Conservation (phyloP, 2,888 invertebrate genomes). For the Leptogaster cylindrica region DNA sequence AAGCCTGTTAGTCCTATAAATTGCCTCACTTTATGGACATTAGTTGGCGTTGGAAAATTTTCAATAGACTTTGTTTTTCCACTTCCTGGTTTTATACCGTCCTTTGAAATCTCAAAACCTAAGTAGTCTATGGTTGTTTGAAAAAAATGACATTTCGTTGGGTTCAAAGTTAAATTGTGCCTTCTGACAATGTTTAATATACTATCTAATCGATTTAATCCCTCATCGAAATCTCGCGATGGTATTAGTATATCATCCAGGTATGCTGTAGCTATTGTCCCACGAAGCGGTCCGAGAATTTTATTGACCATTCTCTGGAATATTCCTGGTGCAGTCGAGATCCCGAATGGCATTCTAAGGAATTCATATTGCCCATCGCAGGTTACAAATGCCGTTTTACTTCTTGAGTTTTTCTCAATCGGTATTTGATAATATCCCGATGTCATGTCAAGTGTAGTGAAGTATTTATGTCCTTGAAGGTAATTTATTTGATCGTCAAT, state of each 20-base stretch:
- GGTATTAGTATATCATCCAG: slow-evolving; percentile 51
- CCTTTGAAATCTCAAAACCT: slow-evolving; percentile 20
- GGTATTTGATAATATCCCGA: slow-evolving; percentile 47
- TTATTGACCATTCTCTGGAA: slow-evolving; percentile 52
- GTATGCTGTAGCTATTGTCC: slow-evolving; percentile 46
- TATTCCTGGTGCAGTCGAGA: slow-evolving; percentile 52
- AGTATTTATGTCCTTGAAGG: slow-evolving; percentile 49
- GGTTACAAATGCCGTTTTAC: slow-evolving; percentile 53
- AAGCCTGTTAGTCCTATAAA: slow-evolving; percentile 52
- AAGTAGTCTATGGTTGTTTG: slow-evolving; percentile 48
- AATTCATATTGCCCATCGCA: slow-evolving; percentile 53
- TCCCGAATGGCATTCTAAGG: slow-evolving; percentile 53
- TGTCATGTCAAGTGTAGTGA: slow-evolving; percentile 51
- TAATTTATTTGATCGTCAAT: slow-evolving; percentile 53
- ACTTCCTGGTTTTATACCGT: slow-evolving; percentile 48
- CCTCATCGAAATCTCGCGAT: slow-evolving; percentile 46
- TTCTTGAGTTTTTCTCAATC: slow-evolving; percentile 50
- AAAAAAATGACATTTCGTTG: slow-evolving; percentile 48
- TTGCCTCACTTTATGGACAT: slow-evolving; percentile 50
- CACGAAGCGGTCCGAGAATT: slow-evolving; percentile 13
- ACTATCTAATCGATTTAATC: slow-evolving; percentile 8
- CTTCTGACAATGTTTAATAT: background rate
- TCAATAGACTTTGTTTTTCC: slow-evolving; percentile 50
- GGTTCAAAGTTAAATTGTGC: slow-evolving; percentile 38
- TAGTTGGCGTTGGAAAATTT: slow-evolving; percentile 46